Conservation (phyloP, 2,113 vertebrate genomes). For the Actinemys pallida region DNA sequence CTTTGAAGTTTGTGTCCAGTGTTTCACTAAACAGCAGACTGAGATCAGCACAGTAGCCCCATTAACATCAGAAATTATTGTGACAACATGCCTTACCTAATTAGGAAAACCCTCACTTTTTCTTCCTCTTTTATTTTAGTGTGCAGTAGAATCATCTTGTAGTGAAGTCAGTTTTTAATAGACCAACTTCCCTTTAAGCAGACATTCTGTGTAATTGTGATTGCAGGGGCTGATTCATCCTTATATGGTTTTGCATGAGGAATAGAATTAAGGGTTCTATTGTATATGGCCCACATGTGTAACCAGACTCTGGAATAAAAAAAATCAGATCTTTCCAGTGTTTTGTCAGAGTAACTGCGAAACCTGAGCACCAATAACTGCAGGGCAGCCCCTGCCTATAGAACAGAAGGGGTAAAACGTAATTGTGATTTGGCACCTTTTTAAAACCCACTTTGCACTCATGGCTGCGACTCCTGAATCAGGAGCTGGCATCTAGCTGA, state of each 20-base stretch:
- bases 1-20: background rate
- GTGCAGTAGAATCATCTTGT: background rate
- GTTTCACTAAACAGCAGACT: background rate
- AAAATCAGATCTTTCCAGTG: fast-evolving
- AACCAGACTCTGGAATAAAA: background rate
- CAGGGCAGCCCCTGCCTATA: background rate
- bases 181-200: background rate
- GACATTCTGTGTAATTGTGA: background rate
- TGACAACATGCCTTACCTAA: background rate
- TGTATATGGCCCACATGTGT: background rate
- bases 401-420: background rate
- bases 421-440: background rate
- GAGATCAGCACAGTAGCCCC: background rate
- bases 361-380: background rate
- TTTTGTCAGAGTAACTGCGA: background rate
- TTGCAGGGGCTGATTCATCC: background rate
- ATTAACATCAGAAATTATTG: background rate
- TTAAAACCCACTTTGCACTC: background rate
- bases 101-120: slow-evolving; percentile 24
- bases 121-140: slow-evolving; percentile 4
- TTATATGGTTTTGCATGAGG: background rate
- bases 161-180: background rate
- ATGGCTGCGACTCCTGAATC: slow-evolving; percentile 11
- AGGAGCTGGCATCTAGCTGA: background rate
- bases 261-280: background rate